Percentiles rank a stretch among this genome's conserved stretches.
These are phyloP conservation scores for Procavia capensis DNA, from an alignment of 2,113 vertebrate species.

Conservation along the genomic window DNA sequence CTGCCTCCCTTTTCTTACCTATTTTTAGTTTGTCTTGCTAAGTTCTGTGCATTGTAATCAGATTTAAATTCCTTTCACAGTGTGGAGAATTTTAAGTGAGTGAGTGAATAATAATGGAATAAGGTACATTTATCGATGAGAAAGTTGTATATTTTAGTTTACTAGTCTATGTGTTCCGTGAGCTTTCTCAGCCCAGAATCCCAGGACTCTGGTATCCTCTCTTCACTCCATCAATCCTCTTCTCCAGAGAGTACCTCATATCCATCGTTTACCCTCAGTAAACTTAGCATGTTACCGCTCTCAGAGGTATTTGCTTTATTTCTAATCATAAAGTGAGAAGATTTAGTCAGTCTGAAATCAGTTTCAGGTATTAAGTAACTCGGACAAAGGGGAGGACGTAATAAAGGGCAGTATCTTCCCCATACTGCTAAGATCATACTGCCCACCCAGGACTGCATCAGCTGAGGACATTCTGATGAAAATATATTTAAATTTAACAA, in stretches of 20 bases:
- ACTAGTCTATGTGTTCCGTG: not conserved
- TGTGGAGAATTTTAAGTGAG: not conserved
- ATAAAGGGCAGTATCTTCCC: not conserved
- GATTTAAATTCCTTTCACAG: not conserved
- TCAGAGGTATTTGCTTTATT: not conserved
- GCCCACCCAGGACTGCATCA: not conserved
- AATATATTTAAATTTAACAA: not conserved
- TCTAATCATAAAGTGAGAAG: not conserved
- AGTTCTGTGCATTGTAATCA: not conserved
- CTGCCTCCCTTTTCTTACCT: not conserved
- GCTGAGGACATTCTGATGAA: not conserved
- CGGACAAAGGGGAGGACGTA: not conserved
- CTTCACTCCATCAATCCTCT: not conserved
- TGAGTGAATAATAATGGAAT: not conserved
- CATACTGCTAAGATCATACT: not conserved
- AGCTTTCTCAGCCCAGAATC: not conserved
- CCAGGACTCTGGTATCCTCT: not conserved
- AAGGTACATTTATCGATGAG: not conserved
- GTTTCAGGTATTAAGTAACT: not conserved
- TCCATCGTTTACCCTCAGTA: not conserved
- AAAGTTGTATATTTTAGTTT: not conserved
- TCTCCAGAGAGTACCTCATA: not conserved
- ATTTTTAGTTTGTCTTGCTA: not conserved
- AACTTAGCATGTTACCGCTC: not conserved
- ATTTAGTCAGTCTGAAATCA: not conserved